A percentile compares a stretch with the other conserved stretches of the same genome.
Evolutionary conservation across 2,888 invertebrate genomes (phyloP).

Genomic region (Trichogramma evanescens): DNA sequence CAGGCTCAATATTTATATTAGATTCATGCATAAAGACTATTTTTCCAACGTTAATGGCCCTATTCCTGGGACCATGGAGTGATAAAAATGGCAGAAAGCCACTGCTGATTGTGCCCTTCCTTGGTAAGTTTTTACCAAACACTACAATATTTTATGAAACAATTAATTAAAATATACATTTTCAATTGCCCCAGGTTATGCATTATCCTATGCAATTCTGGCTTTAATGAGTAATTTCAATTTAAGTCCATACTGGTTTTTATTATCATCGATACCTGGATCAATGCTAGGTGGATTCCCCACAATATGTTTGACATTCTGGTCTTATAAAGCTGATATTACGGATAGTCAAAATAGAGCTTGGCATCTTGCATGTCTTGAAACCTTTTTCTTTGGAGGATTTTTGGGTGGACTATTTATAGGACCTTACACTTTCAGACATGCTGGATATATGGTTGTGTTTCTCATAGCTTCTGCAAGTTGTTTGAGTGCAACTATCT

Average conservation of each 20-base stretch:
- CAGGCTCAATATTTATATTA: constrained; percentile 1
- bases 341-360: constrained; percentile 7
- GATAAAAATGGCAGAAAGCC: constrained; percentile 19
- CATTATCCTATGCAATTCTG: neutral
- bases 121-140: constrained; percentile 10
- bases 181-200: neutral
- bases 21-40: constrained; percentile 16
- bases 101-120: constrained; percentile 10
- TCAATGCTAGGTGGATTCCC: constrained; percentile 20
- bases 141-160: neutral
- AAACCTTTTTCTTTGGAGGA: constrained; percentile 15
- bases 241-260: constrained; percentile 8
- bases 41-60: constrained; percentile 14
- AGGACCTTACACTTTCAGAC: constrained; percentile 7
- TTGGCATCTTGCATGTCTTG: constrained; percentile 17
- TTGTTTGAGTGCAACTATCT: constrained; percentile 9
- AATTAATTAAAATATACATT: neutral
- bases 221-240: constrained; percentile 1
- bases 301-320: constrained; percentile 12
- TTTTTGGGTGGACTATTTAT: constrained; percentile 13
- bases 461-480: constrained; percentile 8
- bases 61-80: constrained; percentile 20
- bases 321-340: constrained; percentile 17
- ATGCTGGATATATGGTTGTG: constrained; percentile 9
- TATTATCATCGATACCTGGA: constrained; percentile 10